Conservation (phyloP, 2,113 vertebrate genomes). For the Chloroceryle aenea region DNA sequence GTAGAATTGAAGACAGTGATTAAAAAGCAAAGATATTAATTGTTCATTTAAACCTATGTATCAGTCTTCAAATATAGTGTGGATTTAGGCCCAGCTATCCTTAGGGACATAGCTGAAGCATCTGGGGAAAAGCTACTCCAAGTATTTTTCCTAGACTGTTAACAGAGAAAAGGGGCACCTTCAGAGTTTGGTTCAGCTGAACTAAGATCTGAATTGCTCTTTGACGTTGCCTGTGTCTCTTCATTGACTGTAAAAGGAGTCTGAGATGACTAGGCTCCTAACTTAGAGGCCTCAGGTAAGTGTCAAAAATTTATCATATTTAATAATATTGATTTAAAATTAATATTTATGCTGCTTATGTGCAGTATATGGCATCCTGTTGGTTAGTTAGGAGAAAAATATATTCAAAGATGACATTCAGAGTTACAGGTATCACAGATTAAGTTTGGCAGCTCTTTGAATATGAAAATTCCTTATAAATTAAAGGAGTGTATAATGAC, state of each 20-base stretch:
- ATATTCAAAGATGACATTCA: not conserved
- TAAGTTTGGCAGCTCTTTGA: not conserved
- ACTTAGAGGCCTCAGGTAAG: slow-evolving; percentile 31
- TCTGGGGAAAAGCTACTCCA: not conserved
- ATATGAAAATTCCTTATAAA: not conserved
- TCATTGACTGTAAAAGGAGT: not conserved
- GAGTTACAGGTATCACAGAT: not conserved
- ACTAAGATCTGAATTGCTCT: slow-evolving; percentile 20
- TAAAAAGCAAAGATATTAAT: not conserved
- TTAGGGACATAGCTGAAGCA: not conserved
- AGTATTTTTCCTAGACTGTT: not conserved
- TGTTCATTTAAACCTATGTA: not conserved
- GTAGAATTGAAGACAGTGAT: not conserved
- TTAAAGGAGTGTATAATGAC: not conserved
- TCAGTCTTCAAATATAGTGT: not conserved
- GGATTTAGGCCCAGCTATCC: not conserved
- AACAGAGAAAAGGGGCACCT: not conserved
- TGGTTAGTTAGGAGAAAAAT: not conserved
- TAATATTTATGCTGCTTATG: not conserved
- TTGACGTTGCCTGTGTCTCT: slow-evolving; percentile 16
- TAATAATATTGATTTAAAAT: not conserved
- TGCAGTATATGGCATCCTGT: not conserved
- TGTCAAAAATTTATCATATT: not conserved
- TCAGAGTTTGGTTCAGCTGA: slow-evolving; percentile 30
- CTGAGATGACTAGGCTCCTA: slow-evolving; percentile 10